Percentiles rank a stretch among this genome's conserved stretches.
phyloP scores from a whole-genome alignment of 2,797 vertebrate species.

The Poliocrania exsul region DNA sequence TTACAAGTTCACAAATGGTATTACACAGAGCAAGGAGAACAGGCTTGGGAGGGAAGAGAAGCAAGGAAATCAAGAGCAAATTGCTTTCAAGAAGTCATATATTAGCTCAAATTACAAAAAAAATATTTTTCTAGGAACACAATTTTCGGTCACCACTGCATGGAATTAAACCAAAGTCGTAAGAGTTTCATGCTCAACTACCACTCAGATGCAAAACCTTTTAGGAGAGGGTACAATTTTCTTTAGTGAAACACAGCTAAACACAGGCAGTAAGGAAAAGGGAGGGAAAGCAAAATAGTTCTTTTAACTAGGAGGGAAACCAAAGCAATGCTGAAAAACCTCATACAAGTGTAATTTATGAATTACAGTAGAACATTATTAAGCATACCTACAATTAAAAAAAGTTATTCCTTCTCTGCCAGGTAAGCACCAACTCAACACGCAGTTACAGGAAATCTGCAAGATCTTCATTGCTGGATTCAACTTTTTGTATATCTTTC shows the following conservation, averaged over 20 bases:
- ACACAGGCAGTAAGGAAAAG: not conserved
- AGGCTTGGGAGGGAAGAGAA: not conserved
- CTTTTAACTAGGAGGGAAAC: not conserved
- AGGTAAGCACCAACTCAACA: not conserved
- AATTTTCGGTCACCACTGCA: not conserved
- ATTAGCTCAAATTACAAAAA: not conserved
- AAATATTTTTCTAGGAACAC: not conserved
- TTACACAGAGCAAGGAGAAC: not conserved
- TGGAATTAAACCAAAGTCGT: not conserved
- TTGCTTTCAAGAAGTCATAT: not conserved
- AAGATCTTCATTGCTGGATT: not conserved
- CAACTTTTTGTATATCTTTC: not conserved
- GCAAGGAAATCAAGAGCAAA: not conserved
- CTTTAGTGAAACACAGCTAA: not conserved
- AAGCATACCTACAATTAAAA: not conserved
- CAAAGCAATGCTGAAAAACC: not conserved
- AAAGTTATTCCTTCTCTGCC: not conserved
- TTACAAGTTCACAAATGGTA: not conserved
- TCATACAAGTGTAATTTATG: not conserved
- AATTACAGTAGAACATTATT: not conserved
- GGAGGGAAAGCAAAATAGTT: not conserved
- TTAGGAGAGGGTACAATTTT: not conserved
- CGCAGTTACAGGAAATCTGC: not conserved
- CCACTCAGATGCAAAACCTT: not conserved
- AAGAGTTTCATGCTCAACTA: not conserved